Conservation (phyloP, 2,888 invertebrate genomes). For the Smittia sp. region DNA sequence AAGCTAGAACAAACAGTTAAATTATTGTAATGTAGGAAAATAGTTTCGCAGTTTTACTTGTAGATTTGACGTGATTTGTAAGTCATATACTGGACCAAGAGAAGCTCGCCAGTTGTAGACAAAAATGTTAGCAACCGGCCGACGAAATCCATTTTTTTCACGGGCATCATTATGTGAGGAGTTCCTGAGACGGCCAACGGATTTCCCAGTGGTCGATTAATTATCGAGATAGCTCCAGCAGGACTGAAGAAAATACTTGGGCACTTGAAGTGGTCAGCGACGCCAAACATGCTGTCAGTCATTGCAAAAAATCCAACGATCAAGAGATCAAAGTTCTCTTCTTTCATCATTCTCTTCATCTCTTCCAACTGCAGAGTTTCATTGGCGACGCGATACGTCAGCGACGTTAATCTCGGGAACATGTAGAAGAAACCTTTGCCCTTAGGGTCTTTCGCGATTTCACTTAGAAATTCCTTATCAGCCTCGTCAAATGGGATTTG, state of each 20-base stretch:
- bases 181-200: slow-evolving; percentile 44
- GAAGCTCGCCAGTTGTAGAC: background rate
- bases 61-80: background rate
- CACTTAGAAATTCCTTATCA: background rate
- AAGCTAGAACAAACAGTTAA: background rate
- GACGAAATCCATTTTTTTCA: background rate
- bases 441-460: background rate
- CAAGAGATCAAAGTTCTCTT: slow-evolving; percentile 47
- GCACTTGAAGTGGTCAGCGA: slow-evolving; percentile 49
- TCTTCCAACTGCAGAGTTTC: background rate
- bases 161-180: slow-evolving; percentile 43
- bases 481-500: background rate
- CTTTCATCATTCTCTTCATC: slow-evolving; percentile 42
- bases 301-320: slow-evolving; percentile 46
- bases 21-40: background rate
- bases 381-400: background rate
- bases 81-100: background rate
- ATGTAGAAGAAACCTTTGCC: background rate
- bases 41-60: background rate
- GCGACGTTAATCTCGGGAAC: background rate
- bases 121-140: background rate
- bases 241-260: slow-evolving; percentile 47
- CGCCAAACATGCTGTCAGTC: slow-evolving; percentile 49
- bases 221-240: slow-evolving; percentile 46
- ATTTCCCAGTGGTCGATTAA: slow-evolving; percentile 44